Conservation (phyloP, 2,113 vertebrate species). For the Cynopterus brachyotis region DNA sequence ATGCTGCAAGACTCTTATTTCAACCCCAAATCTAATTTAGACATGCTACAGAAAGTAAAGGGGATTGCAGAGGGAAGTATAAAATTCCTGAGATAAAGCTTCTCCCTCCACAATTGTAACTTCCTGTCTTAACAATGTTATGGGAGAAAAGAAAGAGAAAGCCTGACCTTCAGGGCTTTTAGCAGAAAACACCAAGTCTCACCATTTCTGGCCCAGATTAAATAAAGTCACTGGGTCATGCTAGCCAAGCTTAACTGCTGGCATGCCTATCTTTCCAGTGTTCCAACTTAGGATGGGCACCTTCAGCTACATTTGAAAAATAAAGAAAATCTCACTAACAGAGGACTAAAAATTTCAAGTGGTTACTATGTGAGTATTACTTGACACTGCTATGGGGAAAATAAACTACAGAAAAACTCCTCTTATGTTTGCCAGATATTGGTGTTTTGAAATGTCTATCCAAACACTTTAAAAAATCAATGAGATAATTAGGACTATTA, state of each 20-base stretch:
- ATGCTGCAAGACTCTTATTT: neutral
- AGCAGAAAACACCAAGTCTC: neutral
- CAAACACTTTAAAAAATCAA: neutral
- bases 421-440: neutral
- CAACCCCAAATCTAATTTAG: neutral
- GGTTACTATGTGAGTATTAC: neutral
- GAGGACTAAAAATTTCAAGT: neutral
- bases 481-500: neutral
- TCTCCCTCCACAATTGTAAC: neutral
- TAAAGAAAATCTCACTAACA: neutral
- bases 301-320: neutral
- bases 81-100: neutral
- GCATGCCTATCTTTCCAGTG: neutral
- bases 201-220: neutral
- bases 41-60: neutral
- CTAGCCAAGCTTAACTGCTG: neutral
- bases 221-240: neutral
- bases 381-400: neutral
- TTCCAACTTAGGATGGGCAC: neutral
- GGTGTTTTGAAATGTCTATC: neutral
- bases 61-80: neutral
- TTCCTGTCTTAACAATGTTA: neutral
- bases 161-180: neutral
- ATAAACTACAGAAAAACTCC: neutral
- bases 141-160: neutral